Evolutionary conservation across 2,113 vertebrate species (phyloP).

Genomic region (Ellobius talpinus): DNA sequence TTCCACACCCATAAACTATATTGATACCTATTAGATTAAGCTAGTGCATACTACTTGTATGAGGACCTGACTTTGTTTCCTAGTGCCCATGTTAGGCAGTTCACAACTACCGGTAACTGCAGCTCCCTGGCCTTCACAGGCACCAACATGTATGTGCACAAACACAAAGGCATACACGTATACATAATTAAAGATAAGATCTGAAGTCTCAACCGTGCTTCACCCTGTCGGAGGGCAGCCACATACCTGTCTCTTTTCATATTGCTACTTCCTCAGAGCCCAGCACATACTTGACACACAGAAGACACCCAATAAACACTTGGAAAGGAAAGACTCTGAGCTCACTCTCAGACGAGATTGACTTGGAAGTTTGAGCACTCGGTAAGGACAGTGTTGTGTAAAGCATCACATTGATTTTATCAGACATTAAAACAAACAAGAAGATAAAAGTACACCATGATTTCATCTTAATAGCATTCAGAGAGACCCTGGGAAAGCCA

Average conservation of each 20-base stretch:
- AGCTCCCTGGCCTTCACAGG: neutral
- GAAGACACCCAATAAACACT: neutral
- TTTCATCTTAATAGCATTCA: slow-evolving; percentile 38
- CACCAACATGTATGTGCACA: too few relatives aligned
- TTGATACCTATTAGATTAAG: neutral
- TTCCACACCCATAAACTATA: neutral
- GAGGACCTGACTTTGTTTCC: neutral
- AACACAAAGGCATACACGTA: neutral
- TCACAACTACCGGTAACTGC: neutral
- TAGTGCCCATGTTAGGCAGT: neutral
- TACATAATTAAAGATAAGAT: neutral
- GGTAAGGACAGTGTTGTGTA: neutral
- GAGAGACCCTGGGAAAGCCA: neutral
- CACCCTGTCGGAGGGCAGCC: neutral
- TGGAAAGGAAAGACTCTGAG: neutral
- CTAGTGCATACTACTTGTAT: too few relatives aligned
- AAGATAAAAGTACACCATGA: slow-evolving; percentile 57
- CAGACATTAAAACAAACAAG: slow-evolving; percentile 41
- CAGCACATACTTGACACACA: neutral
- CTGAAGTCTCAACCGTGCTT: neutral
- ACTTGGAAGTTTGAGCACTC: neutral
- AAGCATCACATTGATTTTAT: neutral
- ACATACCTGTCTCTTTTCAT: neutral
- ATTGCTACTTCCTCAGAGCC: neutral
- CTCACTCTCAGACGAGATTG: neutral